Base-by-base conservation (phyloP, 2,888 invertebrate genomes). In the Diarsia mendica region DNA sequence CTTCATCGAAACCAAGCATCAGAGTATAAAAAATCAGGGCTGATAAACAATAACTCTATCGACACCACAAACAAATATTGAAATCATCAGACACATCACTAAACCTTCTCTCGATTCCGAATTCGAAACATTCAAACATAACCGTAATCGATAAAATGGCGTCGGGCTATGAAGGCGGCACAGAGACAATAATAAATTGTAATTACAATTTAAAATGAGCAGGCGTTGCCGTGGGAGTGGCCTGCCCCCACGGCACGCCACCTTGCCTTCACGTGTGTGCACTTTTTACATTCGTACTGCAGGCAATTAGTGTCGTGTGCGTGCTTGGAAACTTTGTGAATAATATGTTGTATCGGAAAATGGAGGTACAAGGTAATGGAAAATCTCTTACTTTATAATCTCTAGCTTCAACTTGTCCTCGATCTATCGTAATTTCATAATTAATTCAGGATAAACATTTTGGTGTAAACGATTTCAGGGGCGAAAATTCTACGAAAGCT, bases 151-250 rank as follows among this genome's bases (percentile, higher is more conserved):
- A 94, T 95, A 96, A 95, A 95, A 96, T 96, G 96, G 96, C 96
- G 95, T 90, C 95, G 91, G 90, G 88, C 90, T 92, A 90, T 91
- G 95, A 95, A 96, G 96, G 96, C 96, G 95, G 95, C 95, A 93
- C 94, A 96, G 95, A 96, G 96, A 96, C 96, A 96, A 96, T 95
- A 96, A 96, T 96, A 96, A 95, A 96, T 96, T 95, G 96, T 96
- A 96, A 96, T 96, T 96, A 96, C 96, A 96, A 96, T 96, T 96
- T 96, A 95, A 96, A 96, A 96, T 96, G 96, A 96, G 96, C 96
- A 94, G 96, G 96, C 96, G 96, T 93, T 93, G 93, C 91, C 92
- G 95, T 87, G 95, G 96, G 96, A 91, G 96, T 92, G 95, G 96
- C 95, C 92, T 91, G 91, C 93, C 93, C 93, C 93, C 93, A 83